Evolutionary conservation across 2,797 vertebrate genomes (phyloP).

Genomic region (Lycodopsis pacificus): DNA sequence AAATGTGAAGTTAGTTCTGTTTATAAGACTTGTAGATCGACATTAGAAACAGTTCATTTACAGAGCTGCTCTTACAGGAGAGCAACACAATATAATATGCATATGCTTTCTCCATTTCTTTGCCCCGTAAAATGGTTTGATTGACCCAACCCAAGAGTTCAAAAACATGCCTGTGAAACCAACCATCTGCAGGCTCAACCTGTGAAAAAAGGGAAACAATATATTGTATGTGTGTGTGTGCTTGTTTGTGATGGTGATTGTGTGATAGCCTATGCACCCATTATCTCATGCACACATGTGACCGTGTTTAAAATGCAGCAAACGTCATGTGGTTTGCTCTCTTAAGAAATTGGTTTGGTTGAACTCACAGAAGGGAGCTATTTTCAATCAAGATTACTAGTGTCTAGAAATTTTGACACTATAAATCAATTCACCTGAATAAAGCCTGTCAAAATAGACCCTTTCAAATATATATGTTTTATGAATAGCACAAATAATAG

Average conservation of each 20-base stretch:
- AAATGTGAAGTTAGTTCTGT: neutral
- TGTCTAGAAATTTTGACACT: constrained; percentile 51
- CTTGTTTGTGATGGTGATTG: constrained; percentile 27
- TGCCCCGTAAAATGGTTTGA: constrained; percentile 60
- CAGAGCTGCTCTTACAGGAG: constrained; percentile 3
- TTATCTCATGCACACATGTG: constrained; percentile 41
- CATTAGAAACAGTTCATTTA: constrained; percentile 15
- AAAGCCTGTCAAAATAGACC: constrained; percentile 40
- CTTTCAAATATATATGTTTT: constrained; percentile 47
- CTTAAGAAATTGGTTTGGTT: constrained; percentile 66
- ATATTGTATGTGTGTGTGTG: constrained; percentile 7
- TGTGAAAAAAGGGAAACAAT: constrained; percentile 47
- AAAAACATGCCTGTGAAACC: constrained; percentile 69
- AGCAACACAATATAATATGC: constrained; percentile 2
- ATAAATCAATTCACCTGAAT: constrained; percentile 62
- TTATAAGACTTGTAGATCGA: constrained; percentile 2
- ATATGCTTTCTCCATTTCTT: constrained; percentile 23
- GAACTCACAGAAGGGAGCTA: constrained; percentile 50
- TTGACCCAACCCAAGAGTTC: constrained; percentile 61
- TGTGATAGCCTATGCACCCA: constrained; percentile 42
- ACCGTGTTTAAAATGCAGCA: constrained; percentile 69
- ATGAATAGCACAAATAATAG: constrained; percentile 31
- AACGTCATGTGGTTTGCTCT: constrained; percentile 51
- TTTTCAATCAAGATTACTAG: constrained; percentile 63
- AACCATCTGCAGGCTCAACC: constrained; percentile 65